These are phyloP conservation scores for Allophyes oxyacanthae DNA, from an alignment of 2,888 invertebrate genomes.

Conservation along the genomic window DNA sequence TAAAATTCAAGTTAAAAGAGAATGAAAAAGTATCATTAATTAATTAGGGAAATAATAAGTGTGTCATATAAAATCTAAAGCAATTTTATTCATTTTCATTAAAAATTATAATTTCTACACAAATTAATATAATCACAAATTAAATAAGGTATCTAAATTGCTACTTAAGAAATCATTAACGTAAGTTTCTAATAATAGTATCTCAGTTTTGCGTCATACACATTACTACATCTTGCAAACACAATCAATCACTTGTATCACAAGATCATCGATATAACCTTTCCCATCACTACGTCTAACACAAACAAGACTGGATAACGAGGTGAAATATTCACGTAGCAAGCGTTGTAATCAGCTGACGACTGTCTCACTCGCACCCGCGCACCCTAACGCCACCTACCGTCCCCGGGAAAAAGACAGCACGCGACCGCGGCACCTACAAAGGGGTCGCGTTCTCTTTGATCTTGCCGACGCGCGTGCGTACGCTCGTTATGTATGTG, in stretches of 20 bases:
- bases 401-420: slow-evolving; percentile 83
- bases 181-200: slow-evolving; percentile 11
- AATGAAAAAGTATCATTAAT: too few species aligned
- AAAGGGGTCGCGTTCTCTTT: slow-evolving; percentile 88
- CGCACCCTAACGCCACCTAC: slow-evolving; percentile 66
- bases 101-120: too few species aligned
- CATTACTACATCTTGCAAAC: slow-evolving; percentile 57
- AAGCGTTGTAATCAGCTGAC: slow-evolving; percentile 83
- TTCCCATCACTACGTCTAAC: slow-evolving; percentile 81
- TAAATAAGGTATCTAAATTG: too few species aligned
- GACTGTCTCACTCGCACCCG: slow-evolving; percentile 76
- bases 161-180: too few species aligned
- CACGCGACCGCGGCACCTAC: slow-evolving; percentile 85
- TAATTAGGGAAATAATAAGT: too few species aligned
- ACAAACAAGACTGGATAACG: slow-evolving; percentile 89
- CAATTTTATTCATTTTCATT: too few species aligned
- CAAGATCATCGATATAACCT: slow-evolving; percentile 65
- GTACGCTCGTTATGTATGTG: slow-evolving; percentile 76
- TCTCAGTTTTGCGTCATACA: slow-evolving; percentile 17
- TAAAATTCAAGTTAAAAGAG: too few species aligned
- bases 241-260: slow-evolving; percentile 66
- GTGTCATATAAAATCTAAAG: too few species aligned
- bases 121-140: too few species aligned
- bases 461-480: slow-evolving; percentile 87
- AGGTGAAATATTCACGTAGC: slow-evolving; percentile 89